A percentile compares a stretch with the other conserved stretches of the same genome.
Evolutionary conservation across 2,113 vertebrate genomes (phyloP).

Genomic region (Pedetes capensis): DNA sequence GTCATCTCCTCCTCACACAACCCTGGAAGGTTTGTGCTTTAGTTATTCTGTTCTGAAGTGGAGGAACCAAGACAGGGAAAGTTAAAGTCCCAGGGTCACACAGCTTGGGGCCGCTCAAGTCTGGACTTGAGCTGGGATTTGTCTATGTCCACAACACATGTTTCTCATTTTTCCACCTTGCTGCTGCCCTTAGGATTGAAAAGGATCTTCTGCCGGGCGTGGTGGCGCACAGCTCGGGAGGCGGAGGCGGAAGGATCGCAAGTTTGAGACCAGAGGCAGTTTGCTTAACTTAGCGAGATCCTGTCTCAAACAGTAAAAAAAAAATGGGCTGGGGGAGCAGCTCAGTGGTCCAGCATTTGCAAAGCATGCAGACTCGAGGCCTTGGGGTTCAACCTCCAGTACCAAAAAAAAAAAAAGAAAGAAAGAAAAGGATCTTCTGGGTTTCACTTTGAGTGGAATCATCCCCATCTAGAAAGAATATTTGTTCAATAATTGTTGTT

Average conservation of each 20-base stretch:
- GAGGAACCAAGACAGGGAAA: neutral
- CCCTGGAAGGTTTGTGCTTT: neutral
- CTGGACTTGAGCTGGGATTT: neutral
- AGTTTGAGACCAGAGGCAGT: too few species aligned
- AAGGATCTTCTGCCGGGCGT: fast-evolving
- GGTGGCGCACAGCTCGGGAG: too few species aligned
- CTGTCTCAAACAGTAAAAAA: too few species aligned
- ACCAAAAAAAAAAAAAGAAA: too few species aligned
- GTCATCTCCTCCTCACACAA: neutral
- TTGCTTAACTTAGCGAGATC: too few species aligned
- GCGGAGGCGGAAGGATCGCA: too few species aligned
- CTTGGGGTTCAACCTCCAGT: too few species aligned
- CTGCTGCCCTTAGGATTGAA: neutral
- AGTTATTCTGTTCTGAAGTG: neutral
- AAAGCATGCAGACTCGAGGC: too few species aligned
- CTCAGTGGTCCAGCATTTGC: too few species aligned
- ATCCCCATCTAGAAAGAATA: neutral
- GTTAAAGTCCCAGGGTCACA: neutral
- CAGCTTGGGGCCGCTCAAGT: neutral
- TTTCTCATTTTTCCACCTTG: neutral
- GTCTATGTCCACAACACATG: neutral
- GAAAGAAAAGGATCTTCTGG: neutral
- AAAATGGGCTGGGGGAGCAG: too few species aligned
- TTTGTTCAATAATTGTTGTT: too few species aligned
- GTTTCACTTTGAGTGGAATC: neutral